Percentiles rank a stretch among this genome's conserved stretches.
Evolutionary conservation across 2,113 vertebrate species (phyloP).

Genomic region (Martes martes): DNA sequence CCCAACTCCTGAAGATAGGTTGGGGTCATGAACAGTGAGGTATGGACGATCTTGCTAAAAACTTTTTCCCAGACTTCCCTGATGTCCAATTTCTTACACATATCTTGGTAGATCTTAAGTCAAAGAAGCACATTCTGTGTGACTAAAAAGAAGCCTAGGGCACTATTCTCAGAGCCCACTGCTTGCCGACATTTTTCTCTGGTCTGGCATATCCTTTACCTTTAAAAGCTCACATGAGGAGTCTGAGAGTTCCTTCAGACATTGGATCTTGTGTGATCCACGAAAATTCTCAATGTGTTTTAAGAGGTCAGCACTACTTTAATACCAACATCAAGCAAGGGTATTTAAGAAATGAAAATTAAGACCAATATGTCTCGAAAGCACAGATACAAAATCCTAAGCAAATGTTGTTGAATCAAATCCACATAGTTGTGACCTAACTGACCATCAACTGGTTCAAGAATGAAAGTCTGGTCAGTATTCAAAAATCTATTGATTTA

Average conservation of each 20-base stretch:
- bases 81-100: neutral
- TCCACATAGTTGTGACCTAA: neutral
- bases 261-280: neutral
- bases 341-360: neutral
- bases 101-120: neutral
- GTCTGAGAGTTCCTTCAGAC: neutral
- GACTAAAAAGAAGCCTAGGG: neutral
- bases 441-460: neutral
- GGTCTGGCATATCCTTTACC: neutral
- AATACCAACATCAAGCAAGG: neutral
- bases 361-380: neutral
- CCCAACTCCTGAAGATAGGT: neutral
- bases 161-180: neutral
- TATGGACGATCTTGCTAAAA: neutral
- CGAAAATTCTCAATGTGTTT: neutral
- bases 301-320: neutral
- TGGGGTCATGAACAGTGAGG: neutral
- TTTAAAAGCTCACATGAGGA: neutral
- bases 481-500: neutral
- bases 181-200: neutral
- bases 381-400: neutral
- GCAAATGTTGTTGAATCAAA: neutral
- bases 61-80: neutral
- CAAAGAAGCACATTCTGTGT: neutral
- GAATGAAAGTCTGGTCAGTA: neutral